Evolutionary conservation across 2,888 invertebrate genomes (phyloP).

Genomic region (Drosophila seclusa): DNA sequence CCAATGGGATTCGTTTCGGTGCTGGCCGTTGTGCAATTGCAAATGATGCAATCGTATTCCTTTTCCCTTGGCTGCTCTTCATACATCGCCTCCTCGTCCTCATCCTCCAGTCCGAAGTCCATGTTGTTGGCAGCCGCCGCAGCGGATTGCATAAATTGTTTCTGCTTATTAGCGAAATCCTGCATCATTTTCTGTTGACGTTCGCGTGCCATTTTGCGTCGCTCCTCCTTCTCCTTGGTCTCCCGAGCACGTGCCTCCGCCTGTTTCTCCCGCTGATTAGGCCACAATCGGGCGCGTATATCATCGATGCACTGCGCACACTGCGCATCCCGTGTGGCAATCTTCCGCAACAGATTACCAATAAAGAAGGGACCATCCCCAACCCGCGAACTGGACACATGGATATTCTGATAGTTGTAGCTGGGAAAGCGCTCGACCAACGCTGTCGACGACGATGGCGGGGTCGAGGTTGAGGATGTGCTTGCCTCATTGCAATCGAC

Average conservation of each 20-base stretch:
- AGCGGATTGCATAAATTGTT: conserved; percentile 94
- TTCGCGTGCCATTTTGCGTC: conserved; percentile 93
- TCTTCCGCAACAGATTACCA: conserved; percentile 91
- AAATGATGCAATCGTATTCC: conserved; percentile 98
- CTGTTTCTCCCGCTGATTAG: conserved; percentile 91
- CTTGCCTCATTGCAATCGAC: conserved; percentile 83
- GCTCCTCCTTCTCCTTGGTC: conserved; percentile 91
- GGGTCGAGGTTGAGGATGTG: conserved; percentile 58
- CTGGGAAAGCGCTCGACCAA: conserved; percentile 59
- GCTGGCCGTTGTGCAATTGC: conserved; percentile 95
- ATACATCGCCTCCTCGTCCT: conserved; percentile 87
- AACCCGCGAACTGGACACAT: conserved; percentile 84
- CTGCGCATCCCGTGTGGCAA: conserved; percentile 89
- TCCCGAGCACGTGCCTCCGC: conserved; percentile 89
- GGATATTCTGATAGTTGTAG: conserved; percentile 74
- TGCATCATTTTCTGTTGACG: conserved; percentile 96
- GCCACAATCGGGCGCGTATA: conserved; percentile 91
- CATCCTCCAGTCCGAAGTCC: conserved; percentile 83
- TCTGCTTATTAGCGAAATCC: conserved; percentile 95
- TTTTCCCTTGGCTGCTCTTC: conserved; percentile 87
- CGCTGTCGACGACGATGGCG: conserved; percentile 49
- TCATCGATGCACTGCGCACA: conserved; percentile 90
- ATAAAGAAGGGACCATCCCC: conserved; percentile 97
- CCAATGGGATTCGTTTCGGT: conserved; percentile 94
- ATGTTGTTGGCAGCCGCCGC: conserved; percentile 86